Evolutionary conservation across 2,113 vertebrate genomes (phyloP).

Genomic region (Scytalopus superciliaris): DNA sequence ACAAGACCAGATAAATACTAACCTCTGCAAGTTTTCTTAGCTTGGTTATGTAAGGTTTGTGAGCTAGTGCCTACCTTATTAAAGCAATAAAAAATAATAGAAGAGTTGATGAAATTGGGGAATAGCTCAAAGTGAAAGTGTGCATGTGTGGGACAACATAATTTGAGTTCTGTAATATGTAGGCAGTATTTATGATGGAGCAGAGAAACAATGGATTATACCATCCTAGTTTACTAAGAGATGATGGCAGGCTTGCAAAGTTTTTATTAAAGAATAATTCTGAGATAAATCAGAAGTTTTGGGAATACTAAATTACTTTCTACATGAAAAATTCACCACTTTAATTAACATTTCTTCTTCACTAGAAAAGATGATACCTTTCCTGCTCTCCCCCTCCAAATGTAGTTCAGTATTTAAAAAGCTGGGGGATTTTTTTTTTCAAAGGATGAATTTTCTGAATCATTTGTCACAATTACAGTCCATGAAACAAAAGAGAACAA

Average conservation of each 20-base stretch:
- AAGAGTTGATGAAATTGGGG: neutral
- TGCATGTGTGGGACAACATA: neutral
- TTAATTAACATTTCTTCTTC: neutral
- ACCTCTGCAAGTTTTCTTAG: neutral
- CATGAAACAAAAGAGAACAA: neutral
- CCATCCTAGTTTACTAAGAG: neutral
- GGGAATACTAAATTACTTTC: neutral
- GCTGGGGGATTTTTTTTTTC: neutral
- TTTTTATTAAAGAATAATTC: neutral
- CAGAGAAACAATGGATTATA: neutral
- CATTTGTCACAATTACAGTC: neutral
- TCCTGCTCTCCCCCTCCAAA: neutral
- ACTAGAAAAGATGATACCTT: neutral
- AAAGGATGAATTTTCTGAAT: neutral
- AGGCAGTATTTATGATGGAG: neutral
- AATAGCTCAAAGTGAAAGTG: neutral
- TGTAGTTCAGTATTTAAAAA: neutral
- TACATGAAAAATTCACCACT: neutral
- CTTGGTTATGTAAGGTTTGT: neutral
- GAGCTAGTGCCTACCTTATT: neutral
- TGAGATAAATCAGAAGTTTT: neutral
- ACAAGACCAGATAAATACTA: neutral
- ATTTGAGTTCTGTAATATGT: neutral
- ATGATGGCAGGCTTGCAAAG: neutral
- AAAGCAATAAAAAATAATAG: neutral